Conservation (phyloP, 2,113 vertebrate species). For the Orientallactaga bullata region DNA sequence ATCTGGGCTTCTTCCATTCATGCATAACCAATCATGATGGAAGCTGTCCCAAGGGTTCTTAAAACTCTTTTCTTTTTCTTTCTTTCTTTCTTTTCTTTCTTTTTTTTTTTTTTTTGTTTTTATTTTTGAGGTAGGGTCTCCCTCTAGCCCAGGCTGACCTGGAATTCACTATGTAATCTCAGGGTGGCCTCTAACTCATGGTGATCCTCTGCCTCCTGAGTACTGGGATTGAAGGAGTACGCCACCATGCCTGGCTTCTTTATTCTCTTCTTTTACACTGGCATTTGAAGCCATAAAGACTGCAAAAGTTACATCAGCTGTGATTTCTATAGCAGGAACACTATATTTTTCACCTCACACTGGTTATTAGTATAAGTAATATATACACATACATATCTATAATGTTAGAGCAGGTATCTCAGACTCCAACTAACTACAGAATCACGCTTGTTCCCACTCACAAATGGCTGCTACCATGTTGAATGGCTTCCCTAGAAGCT, state of each 20-base stretch:
- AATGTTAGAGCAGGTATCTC: not conserved
- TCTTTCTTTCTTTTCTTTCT: no score
- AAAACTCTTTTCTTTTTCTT: no score
- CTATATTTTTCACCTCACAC: not conserved
- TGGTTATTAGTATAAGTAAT: not conserved
- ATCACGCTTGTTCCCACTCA: not conserved
- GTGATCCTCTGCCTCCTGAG: no score
- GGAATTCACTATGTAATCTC: no score
- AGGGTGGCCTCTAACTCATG: no score
- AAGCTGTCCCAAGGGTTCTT: not conserved
- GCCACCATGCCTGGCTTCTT: no score
- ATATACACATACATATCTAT: no score
- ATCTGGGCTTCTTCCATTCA: not conserved
- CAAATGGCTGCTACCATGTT: not conserved
- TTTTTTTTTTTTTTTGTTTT: no score
- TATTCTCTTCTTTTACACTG: not conserved
- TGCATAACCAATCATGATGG: not conserved
- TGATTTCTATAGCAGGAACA: not conserved
- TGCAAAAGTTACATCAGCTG: not conserved
- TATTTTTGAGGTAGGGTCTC: no score
- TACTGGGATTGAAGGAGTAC: no score
- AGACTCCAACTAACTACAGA: not conserved
- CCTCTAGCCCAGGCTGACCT: no score
- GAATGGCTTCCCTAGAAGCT: not conserved
- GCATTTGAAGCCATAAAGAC: constrained; percentile 9